A percentile compares a stretch with the other conserved stretches of the same genome.
Evolutionary conservation across 2,888 invertebrate genomes (phyloP).

Genomic region (Drosophila cracens): DNA sequence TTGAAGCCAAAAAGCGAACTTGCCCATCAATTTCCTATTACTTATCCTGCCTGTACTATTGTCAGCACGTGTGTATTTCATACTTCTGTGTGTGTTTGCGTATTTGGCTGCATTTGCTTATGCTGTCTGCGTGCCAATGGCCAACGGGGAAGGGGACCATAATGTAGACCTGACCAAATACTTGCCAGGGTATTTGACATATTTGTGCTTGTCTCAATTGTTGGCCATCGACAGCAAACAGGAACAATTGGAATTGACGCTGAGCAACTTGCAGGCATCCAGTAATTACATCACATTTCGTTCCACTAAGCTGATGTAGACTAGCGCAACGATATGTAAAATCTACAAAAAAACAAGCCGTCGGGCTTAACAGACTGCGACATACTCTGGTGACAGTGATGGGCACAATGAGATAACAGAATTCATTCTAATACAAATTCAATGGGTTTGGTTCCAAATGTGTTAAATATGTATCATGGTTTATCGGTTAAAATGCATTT

Average conservation of each 20-base stretch:
- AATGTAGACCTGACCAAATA: not conserved
- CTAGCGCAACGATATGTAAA: not conserved
- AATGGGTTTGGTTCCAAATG: too few species aligned
- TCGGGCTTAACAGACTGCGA: not conserved
- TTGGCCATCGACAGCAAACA: constrained; percentile 8
- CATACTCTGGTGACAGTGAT: not conserved
- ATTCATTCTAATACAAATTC: too few species aligned
- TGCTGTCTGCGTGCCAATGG: constrained; percentile 62
- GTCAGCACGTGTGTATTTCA: constrained; percentile 19
- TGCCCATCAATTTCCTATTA: constrained; percentile 73
- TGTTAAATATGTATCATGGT: too few species aligned
- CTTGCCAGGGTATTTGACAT: constrained; percentile 22
- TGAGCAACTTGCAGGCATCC: not conserved
- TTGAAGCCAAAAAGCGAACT: constrained; percentile 25
- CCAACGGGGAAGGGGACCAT: not conserved
- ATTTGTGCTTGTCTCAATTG: constrained; percentile 27
- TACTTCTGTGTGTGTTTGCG: constrained; percentile 2
- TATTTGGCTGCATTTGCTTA: constrained; percentile 58
- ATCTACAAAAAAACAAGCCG: not conserved
- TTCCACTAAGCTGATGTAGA: not conserved
- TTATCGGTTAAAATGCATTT: too few species aligned
- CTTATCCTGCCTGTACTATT: constrained; percentile 60
- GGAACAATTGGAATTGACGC: not conserved
- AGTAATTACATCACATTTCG: not conserved
- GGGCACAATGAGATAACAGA: not conserved